Base-by-base conservation (phyloP, 2,888 invertebrate genomes). In the Iselma pallidipennis region DNA sequence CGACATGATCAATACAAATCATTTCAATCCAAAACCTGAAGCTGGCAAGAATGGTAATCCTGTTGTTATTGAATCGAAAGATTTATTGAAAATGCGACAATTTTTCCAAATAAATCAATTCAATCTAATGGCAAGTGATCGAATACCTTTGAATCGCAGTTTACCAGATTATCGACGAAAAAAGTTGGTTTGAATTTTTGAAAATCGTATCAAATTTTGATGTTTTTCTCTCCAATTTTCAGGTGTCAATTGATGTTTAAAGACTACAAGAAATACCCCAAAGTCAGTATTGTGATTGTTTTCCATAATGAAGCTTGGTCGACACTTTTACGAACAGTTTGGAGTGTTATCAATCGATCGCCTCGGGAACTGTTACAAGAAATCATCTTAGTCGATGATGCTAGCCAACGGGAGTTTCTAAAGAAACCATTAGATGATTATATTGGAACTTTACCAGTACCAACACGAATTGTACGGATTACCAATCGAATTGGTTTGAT, bases 271-370 rank as follows among this genome's bases (percentile, higher is more conserved):
- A 84, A 85, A 54, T 82, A 98, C 57, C 97, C 97, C 0, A 91
- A 87, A 67, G 94, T 96, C 0, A 93, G 93, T 67, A 88, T 99
- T 14, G 91, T 99, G 55, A 96, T 99, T 68, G 97, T 98, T 1
- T 98, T 98, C 80, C 98, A 99, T 80, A 99, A 99, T 80, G 99
- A 99, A 83, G 98, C 98, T 0, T 98, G 96, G 96, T 97, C 98
- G 2, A 98, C 98, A 0, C 85, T 99, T 10, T 84, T 98, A 73
- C 85, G 99, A 57, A 98, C 98, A 1, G 91, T 98, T 25, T 94
- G 95, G 85, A 97, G 96, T 74, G 95, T 96, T 45, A 91, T 98
- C 61, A 88, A 91, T 77, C 86, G 97, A 69, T 95, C 98, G 1
- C 96, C 97, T 0, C 80, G 81, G 12, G 77, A 85, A 61, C 82